Conservation (phyloP, 2,888 invertebrate species). For the Cheilosia scutellata region DNA sequence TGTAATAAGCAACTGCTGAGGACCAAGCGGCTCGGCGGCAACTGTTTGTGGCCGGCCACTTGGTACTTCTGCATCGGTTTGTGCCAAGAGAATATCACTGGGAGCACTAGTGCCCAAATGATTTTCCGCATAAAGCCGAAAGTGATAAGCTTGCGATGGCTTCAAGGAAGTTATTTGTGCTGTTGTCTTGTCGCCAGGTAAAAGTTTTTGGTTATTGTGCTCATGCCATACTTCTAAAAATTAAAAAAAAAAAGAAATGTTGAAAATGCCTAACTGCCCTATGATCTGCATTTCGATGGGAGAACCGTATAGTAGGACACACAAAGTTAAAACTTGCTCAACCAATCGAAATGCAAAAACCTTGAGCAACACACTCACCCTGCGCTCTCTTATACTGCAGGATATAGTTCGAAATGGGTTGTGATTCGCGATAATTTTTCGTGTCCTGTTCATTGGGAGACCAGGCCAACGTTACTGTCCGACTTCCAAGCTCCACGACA, state of each 20-base stretch:
- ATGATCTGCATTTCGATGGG: too few relatives aligned
- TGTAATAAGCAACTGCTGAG: slow-evolving; percentile 89
- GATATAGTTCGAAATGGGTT: slow-evolving; percentile 86
- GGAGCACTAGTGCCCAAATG: slow-evolving; percentile 87
- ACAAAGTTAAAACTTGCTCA: too few relatives aligned
- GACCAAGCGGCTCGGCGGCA: slow-evolving; percentile 88
- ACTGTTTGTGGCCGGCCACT: slow-evolving; percentile 89
- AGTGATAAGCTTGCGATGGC: slow-evolving; percentile 87
- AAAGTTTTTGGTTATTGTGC: slow-evolving; percentile 85
- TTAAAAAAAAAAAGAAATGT: slow-evolving; percentile 69
- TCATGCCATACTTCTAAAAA: slow-evolving; percentile 86
- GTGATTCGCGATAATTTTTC: slow-evolving; percentile 82
- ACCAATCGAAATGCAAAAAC: neutral
- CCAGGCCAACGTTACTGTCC: slow-evolving; percentile 86
- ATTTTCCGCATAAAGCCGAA: slow-evolving; percentile 87
- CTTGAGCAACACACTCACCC: slow-evolving; percentile 81
- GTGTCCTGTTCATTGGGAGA: slow-evolving; percentile 84
- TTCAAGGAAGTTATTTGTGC: slow-evolving; percentile 85
- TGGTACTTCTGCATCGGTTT: slow-evolving; percentile 87
- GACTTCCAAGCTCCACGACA: slow-evolving; percentile 85
- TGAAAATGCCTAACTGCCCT: neutral
- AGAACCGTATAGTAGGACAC: too few relatives aligned
- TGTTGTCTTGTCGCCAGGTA: slow-evolving; percentile 85
- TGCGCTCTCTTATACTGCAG: slow-evolving; percentile 87
- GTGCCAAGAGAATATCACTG: slow-evolving; percentile 86